Evolutionary conservation across 2,113 vertebrate genomes (phyloP), one percentile per base, ranked within the genome.

Genomic region (Passer domesticus): DNA sequence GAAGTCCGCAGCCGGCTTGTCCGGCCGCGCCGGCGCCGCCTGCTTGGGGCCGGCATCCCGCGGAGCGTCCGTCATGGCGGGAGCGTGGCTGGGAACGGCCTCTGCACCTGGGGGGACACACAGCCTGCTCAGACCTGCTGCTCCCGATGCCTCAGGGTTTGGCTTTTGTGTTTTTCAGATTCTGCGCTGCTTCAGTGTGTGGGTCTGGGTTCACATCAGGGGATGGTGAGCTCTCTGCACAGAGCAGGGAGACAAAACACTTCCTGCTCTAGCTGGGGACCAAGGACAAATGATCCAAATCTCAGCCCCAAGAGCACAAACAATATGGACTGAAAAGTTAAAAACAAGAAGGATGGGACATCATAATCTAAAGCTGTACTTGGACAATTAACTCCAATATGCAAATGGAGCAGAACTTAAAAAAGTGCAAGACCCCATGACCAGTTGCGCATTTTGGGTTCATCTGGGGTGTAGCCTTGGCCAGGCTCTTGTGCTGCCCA

Each of bases 11-110:
- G 97, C 94, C 6, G 98, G 97, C 85, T 99, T 99, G 78, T 99
- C 99, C 4, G 96, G 98, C 73, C 98, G 98, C 0, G 87, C 85
- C 1, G 96, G 97, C 0, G 95, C 97, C 1, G 94, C 95, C 89
- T 97, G 98, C 97, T 99, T 99, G 76, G 97, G 88, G 91, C 93
- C 93, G 0, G 83, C 74, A 10, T 98, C 98, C 62, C 98, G 94
- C 15, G 97, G 72, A 50, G 97, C 76, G 91, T 99, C 99, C 4
- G 99, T 98, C 99, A 99, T 99, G 97, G 90, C 97, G 92, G 97
- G 97, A 81, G 97, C 77, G 96, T 98, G 89, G 96, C 96, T 89
- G 58, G 97, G 88, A 83, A 96, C 80, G 31, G 96, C 97, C 96
- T 98, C 98, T 1, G 97, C 55, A 95, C 97, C 98, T 98, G 96